A percentile compares a stretch with the other conserved stretches of the same genome.
Evolutionary conservation across 1,140 invertebrate species (phyloP).

Genomic region (Euwallacea fornicatus): DNA sequence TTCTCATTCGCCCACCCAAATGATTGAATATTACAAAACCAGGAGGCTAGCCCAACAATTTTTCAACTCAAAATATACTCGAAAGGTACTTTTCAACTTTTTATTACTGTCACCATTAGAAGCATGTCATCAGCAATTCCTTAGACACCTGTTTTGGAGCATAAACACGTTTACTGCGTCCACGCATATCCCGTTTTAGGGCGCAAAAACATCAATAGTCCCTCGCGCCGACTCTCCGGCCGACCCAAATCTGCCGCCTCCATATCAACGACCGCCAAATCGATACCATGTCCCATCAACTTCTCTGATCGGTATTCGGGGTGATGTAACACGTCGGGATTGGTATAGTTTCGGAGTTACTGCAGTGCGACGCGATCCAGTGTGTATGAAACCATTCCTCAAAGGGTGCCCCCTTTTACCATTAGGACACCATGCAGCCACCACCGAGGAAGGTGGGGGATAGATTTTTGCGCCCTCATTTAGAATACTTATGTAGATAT

Average conservation of each 20-base stretch:
- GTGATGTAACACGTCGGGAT: slow-evolving; percentile 10
- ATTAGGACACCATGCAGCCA: slow-evolving; percentile 63
- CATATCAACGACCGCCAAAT: slow-evolving; percentile 15
- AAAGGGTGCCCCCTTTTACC: slow-evolving; percentile 6
- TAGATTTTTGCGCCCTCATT: neutral
- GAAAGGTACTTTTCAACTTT: no score
- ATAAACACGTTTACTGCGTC: no score
- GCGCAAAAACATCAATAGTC: slow-evolving; percentile 27
- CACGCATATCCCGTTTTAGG: no score
- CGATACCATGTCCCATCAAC: slow-evolving; percentile 25
- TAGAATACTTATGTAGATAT: no score
- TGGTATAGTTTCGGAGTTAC: slow-evolving; percentile 4
- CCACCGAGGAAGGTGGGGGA: slow-evolving; percentile 71
- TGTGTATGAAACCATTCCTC: slow-evolving; percentile 19
- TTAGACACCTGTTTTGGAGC: no score
- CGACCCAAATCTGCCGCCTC: slow-evolving; percentile 31
- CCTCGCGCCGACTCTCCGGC: slow-evolving; percentile 15
- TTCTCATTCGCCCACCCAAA: no score
- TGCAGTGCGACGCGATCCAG: slow-evolving; percentile 19
- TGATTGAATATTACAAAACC: no score
- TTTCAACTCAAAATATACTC: no score
- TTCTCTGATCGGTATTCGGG: slow-evolving; percentile 12
- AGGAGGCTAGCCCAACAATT: no score
- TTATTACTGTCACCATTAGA: no score
- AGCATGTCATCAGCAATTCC: no score